Percentiles rank a stretch among this genome's conserved stretches.
Conservation (phyloP, 2,113 vertebrate species). For the Catagonus wagneri region DNA sequence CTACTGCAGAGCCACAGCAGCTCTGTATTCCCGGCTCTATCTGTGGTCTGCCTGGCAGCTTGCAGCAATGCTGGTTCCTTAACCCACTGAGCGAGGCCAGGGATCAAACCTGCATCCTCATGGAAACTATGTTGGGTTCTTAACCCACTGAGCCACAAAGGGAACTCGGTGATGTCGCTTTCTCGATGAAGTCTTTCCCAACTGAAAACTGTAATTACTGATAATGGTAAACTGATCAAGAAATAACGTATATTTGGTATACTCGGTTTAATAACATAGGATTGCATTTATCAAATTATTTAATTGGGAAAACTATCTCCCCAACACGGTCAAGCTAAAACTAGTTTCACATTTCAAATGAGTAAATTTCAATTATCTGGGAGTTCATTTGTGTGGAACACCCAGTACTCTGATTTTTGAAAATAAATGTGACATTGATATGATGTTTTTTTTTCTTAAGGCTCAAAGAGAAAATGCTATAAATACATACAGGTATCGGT, state of each 20-base stretch:
- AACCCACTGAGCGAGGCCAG: too few relatives aligned
- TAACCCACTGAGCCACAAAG: too few relatives aligned
- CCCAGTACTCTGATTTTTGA: conserved; percentile 7
- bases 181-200: background rate
- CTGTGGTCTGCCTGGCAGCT: too few relatives aligned
- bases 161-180: background rate
- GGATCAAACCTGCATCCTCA: too few relatives aligned
- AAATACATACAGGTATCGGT: background rate
- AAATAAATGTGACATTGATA: conserved; percentile 36
- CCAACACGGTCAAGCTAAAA: conserved; percentile 28
- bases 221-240: background rate
- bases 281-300: background rate
- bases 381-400: conserved; percentile 22
- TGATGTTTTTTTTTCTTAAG: background rate
- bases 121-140: too few relatives aligned
- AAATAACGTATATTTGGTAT: background rate
- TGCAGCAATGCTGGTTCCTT: too few relatives aligned
- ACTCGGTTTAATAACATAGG: conserved; percentile 18
- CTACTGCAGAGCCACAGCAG: too few relatives aligned
- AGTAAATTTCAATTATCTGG: background rate
- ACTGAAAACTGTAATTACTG: background rate
- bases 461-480: background rate
- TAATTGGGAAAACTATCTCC: background rate
- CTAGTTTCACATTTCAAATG: background rate
- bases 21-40: too few relatives aligned